phyloP scores from a whole-genome alignment of 2,113 vertebrate species.

The Plotosus lineatus region DNA sequence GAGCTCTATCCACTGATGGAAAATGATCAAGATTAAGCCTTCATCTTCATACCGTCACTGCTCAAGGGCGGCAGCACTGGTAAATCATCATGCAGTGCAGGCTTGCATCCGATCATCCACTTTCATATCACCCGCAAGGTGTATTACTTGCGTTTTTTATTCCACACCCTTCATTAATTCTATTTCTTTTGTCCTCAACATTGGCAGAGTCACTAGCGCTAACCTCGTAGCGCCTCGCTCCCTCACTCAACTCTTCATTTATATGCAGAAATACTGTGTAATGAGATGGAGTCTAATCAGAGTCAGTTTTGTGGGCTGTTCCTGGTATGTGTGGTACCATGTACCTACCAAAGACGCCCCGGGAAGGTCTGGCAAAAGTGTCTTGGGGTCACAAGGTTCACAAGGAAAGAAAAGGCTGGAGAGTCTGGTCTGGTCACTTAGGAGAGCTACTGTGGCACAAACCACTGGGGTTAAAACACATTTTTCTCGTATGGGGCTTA shows the following conservation, averaged over 20 bases:
- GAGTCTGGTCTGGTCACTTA: no score
- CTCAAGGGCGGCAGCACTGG: conserved; percentile 53
- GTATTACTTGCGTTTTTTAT: conserved; percentile 3
- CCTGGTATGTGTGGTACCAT: no score
- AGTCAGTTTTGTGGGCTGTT: no score
- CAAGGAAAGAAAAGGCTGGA: no score
- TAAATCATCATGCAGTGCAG: conserved; percentile 42
- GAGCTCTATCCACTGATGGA: not conserved
- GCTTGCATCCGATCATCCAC: conserved; percentile 50
- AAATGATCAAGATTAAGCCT: not conserved
- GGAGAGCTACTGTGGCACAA: no score
- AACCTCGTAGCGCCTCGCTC: not conserved
- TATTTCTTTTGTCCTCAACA: conserved; percentile 19
- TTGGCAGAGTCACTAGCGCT: conserved; percentile 12
- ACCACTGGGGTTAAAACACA: no score
- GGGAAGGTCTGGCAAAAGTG: no score
- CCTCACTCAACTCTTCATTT: not conserved
- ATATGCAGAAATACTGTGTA: not conserved
- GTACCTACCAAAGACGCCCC: no score
- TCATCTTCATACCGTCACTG: conserved; percentile 8
- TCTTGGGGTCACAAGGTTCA: no score
- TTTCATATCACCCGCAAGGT: conserved; percentile 47
- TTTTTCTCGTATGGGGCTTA: no score
- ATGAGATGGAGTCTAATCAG: not conserved
- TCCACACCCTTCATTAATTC: conserved; percentile 34